phyloP scores from a whole-genome alignment of 2,113 vertebrate species.

The Mastomys natalensis region DNA sequence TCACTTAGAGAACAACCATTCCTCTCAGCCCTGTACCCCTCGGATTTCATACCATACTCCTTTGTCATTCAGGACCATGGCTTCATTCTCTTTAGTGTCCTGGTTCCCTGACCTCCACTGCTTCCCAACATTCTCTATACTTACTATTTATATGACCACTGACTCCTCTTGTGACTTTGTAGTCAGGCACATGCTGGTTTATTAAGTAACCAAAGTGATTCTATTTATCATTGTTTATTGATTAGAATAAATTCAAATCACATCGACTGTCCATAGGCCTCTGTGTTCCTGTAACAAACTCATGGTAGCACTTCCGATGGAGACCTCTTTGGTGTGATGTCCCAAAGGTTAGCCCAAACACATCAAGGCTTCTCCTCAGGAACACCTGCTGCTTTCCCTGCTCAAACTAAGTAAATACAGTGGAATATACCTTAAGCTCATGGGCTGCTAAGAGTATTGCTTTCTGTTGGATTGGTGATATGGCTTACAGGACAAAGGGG shows the following conservation, averaged over 20 bases:
- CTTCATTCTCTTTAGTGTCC: neutral
- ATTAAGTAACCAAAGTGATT: constrained; percentile 25
- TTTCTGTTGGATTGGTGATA: neutral
- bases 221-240: constrained; percentile 16
- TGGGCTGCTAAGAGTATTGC: neutral
- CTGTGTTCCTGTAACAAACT: neutral
- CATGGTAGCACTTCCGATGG: neutral
- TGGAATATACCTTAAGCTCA: neutral
- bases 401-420: neutral
- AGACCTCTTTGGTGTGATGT: neutral
- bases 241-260: constrained; percentile 29
- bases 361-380: neutral
- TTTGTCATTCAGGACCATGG: neutral
- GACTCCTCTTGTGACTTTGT: neutral
- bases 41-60: neutral
- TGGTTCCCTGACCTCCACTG: neutral
- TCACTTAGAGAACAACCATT: neutral
- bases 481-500: neutral
- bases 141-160: neutral
- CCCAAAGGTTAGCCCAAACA: neutral
- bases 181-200: neutral
- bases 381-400: neutral
- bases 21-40: neutral
- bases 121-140: neutral
- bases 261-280: neutral